phyloP scores from a whole-genome alignment of 1,140 invertebrate species.

The Aphaenogaster rudis region DNA sequence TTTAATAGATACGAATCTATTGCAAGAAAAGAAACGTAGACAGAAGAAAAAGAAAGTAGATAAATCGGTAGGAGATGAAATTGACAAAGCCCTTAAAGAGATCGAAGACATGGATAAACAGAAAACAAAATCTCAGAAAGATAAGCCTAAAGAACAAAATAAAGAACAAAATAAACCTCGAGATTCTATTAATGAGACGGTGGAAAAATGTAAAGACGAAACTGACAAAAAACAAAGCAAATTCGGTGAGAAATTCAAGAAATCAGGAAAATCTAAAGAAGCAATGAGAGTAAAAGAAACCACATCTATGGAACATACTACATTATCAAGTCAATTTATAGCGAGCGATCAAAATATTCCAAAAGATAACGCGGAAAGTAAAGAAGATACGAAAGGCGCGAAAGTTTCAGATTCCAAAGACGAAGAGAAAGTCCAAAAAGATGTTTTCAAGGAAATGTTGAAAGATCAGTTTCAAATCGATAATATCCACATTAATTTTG shows the following conservation, averaged over 20 bases:
- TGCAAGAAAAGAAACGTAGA: slow-evolving; percentile 83
- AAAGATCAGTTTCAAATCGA: not conserved
- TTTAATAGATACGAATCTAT: not conserved
- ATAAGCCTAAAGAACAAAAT: slow-evolving; percentile 64
- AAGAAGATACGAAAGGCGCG: slow-evolving; percentile 25
- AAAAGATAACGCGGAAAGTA: slow-evolving; percentile 50
- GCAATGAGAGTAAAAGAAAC: slow-evolving; percentile 45
- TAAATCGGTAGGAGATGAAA: slow-evolving; percentile 87
- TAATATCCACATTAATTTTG: not conserved
- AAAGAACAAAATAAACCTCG: slow-evolving; percentile 67
- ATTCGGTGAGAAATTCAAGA: slow-evolving; percentile 16
- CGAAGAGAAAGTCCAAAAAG: slow-evolving; percentile 9
- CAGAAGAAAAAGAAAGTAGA: slow-evolving; percentile 86
- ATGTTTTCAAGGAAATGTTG: not conserved
- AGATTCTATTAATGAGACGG: not conserved
- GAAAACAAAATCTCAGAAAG: slow-evolving; percentile 79
- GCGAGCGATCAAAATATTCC: slow-evolving; percentile 69
- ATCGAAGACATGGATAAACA: slow-evolving; percentile 87
- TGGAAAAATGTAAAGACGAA: slow-evolving; percentile 52
- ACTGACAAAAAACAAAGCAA: slow-evolving; percentile 46
- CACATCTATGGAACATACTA: not conserved
- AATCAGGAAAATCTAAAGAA: slow-evolving; percentile 40
- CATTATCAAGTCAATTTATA: not conserved
- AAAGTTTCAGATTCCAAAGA: slow-evolving; percentile 1
- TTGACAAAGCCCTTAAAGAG: slow-evolving; percentile 89